Evolutionary conservation across 2,888 invertebrate species (phyloP), one percentile per base, ranked within the genome.

Genomic region (Pemphredon lugubris): DNA sequence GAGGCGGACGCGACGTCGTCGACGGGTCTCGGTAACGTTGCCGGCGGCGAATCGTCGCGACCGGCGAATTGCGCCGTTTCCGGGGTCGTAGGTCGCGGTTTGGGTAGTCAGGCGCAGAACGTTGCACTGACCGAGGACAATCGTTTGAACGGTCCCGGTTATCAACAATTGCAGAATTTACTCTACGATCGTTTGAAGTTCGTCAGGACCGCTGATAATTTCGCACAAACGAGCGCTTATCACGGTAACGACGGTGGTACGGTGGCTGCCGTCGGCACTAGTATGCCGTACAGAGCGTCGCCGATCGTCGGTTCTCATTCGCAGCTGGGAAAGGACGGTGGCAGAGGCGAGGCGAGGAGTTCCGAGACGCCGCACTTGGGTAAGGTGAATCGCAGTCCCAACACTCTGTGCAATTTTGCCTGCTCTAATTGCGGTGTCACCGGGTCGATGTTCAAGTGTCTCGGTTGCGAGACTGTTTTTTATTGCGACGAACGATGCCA

Each of bases 401-500:
- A 83, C 16, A 78, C 55, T 6, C 32, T 67, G 2, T 77, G 50
- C 3, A 81, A 69, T 57, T 30, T 83, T 1, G 67, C 79, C 13
- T 89, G 89, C 23, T 86, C 81, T 0, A 82, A 86, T 40, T 89
- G 89, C 45, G 84, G 86, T 2, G 39, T 59, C 0, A 44, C 51
- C 0, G 84, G 82, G 0, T 80, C 87, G 0, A 75, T 81, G 44
- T 88, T 87, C 60, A 87, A 87, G 51, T 89, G 89, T 68, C 81
- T 88, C 2, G 88, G 88, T 0, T 89, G 89, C 58, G 86, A 87
- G 45, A 75, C 77, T 3, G 83, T 83, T 0, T 83, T 84, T 68
- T 89, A 89, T 23, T 89, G 89, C 64, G 82, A 86, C 57, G 84
- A 86, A 66, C 64, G 73, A 11, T 89, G 89, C 50, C 89, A 89